phyloP scores from a whole-genome alignment of 2,888 invertebrate species.

The Leptodirus hochenwartii region DNA sequence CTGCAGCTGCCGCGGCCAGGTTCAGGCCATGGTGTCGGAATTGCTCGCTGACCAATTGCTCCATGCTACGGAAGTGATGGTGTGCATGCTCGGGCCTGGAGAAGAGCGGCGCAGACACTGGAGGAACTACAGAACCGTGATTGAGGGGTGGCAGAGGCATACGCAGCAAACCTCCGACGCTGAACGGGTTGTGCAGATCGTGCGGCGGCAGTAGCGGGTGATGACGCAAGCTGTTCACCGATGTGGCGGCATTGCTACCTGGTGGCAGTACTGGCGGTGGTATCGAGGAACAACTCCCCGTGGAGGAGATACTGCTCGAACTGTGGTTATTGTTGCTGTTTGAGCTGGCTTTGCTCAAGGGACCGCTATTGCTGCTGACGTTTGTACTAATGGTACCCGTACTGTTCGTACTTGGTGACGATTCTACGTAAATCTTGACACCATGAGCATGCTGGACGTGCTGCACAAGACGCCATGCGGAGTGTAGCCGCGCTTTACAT shows the following conservation, averaged over 20 bases:
- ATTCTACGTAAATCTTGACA: conserved; percentile 77
- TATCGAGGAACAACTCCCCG: conserved; percentile 28
- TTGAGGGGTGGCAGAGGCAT: conserved; percentile 56
- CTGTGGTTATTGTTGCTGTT: conserved; percentile 13
- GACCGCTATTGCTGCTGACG: conserved; percentile 28
- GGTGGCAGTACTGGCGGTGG: conserved; percentile 36
- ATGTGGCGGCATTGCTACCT: too few relatives aligned
- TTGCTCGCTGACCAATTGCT: conserved; percentile 67
- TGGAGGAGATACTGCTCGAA: conserved; percentile 26
- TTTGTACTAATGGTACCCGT: conserved; percentile 15
- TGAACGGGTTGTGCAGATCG: conserved; percentile 58
- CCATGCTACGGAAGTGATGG: conserved; percentile 69
- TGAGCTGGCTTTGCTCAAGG: conserved; percentile 32
- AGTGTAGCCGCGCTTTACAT: conserved; percentile 77
- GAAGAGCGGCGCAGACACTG: conserved; percentile 57
- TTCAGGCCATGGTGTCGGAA: conserved; percentile 64
- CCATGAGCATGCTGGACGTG: conserved; percentile 91
- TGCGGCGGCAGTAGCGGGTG: conserved; percentile 54
- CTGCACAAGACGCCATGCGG: conserved; percentile 91
- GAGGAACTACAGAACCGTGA: conserved; percentile 51
- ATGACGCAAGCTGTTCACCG: conserved; percentile 47
- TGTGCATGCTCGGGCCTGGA: conserved; percentile 61
- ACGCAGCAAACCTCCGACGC: conserved; percentile 49
- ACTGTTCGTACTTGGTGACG: conserved; percentile 24
- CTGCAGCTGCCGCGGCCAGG: conserved; percentile 55